Conservation (phyloP, 2,888 invertebrate species). For the Vannuccia rotundouncinata region DNA sequence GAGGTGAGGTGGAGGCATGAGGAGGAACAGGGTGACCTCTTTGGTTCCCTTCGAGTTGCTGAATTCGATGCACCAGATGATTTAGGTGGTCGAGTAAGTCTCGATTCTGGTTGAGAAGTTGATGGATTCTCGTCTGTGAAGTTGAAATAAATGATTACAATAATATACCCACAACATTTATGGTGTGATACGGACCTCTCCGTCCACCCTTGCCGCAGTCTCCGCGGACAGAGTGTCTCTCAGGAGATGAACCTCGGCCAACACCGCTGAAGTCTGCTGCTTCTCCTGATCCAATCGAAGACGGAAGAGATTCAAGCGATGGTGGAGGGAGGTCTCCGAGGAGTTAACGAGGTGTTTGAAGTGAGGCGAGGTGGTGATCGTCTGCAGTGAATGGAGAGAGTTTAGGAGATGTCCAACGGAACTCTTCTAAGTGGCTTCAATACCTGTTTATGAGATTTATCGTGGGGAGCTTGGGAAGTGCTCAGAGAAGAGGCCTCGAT, state of each 20-base stretch:
- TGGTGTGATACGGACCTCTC: conserved; percentile 68
- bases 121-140: conserved; percentile 77
- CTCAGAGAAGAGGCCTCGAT: no score
- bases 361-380: no score
- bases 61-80: conserved; percentile 76
- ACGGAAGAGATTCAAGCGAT: conserved; percentile 72
- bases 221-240: conserved; percentile 82
- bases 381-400: no score
- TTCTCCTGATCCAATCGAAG: conserved; percentile 88
- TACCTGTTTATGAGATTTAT: no score
- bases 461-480: no score
- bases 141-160: background rate
- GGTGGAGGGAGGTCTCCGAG: conserved; percentile 57
- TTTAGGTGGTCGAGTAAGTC: conserved; percentile 89
- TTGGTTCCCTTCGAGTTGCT: conserved; percentile 66
- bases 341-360: no score
- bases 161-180: background rate
- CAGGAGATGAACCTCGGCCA: conserved; percentile 76
- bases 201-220: conserved; percentile 80
- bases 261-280: conserved; percentile 86
- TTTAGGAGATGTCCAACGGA: no score
- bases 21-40: background rate
- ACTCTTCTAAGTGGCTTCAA: no score
- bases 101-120: conserved; percentile 84
- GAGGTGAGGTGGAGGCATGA: no score